Base-by-base conservation (phyloP, 2,797 vertebrate genomes). In the Molossus alvarezi region DNA sequence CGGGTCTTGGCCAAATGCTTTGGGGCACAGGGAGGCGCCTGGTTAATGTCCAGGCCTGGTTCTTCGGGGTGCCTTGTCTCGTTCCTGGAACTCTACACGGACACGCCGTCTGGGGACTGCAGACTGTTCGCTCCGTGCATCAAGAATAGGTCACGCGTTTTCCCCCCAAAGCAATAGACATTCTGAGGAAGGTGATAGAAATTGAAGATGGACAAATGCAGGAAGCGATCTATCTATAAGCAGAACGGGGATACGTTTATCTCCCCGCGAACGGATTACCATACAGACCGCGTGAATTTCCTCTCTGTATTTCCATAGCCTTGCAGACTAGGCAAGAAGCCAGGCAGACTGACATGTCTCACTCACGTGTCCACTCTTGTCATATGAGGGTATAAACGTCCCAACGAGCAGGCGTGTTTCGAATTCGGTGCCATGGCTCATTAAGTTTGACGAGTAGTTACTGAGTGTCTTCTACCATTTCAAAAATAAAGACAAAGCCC, bases 61-160 rank as follows among this genome's bases (percentile, higher is more conserved):
- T 17, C 72, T 73, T 20, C 23, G 4, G n/a, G 5, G 37, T 64
- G 2, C 1, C 3, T 11, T 18, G 7, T 3, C 1, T 33, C 18
- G 17, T 5, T 6, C 33, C 53, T 21, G 18, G 5, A 25, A 18
- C 8, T 25, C n/a, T 13, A 2, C 13, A 5, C 0, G 1, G 12
- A 15, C 2, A 25, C 3, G 9, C 7, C 3, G 2, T 53, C 53
- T 10, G 64, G 14, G 3, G 1, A 3, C 33, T 33, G 33, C 33
- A 33, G 33, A 62, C 65, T 6, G 6, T 41, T 11, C 12, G 6
- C 23, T 20, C 58, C 15, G 10, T 3, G 48, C 3, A 9, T 88
- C 25, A 18, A 41, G 18, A 5, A 51, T 55, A 1, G 1, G 27
- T n/a, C 8, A 6, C 0, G 0, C 48, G n/a, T 12, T 20, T n/a